Evolutionary conservation across 2,113 vertebrate genomes (phyloP), one percentile per base, ranked within the genome.

Genomic region (Rhinoptilus africanus): DNA sequence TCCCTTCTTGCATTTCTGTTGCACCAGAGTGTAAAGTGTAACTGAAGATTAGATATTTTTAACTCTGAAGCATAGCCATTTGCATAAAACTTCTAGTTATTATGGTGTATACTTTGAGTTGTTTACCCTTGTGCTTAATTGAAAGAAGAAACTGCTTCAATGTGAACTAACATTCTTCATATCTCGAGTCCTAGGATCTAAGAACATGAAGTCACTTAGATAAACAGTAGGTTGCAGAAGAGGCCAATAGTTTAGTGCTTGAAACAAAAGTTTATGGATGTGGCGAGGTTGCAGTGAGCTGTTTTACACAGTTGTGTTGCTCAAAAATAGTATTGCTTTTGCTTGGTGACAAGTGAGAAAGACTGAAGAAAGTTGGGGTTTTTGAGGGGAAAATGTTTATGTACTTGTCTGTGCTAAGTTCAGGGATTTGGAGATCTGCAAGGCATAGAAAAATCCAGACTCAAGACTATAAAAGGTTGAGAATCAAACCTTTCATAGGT

Each of bases 81-180:
- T 93, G 24, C 73, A 78, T 89, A 92, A 76, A 73, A 63, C 17
- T 60, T 72, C 53, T 93, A 84, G 68, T 92, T 2, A 12, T 41
- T 66, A 23, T n/a, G 8, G 12, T 66, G n/a, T 87, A 54, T 82
- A 48, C 9, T 79, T 92, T 94, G 34, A 92, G 83, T 21, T 76
- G 8, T 77, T 93, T 69, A 72, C 4, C 4, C 28, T 92, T 96
- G 95, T 64, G 37, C 50, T 85, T 91, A 93, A 89, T 28, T 92
- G 64, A 92, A 85, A 95, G 73, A 95, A 90, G 50, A 95, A 92
- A 92, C 72, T 77, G 7, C 21, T 95, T 89, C 68, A 91, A 5
- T 47, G 77, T 76, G 81, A 45, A 45, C 8, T 64, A 94, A 30
- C 18, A 35, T 64, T 78, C 41, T 93, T 96, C 45, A 47, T 75